These are phyloP conservation scores for Miichthys miiuy DNA, from an alignment of 2,797 vertebrate genomes.

Conservation along the genomic window DNA sequence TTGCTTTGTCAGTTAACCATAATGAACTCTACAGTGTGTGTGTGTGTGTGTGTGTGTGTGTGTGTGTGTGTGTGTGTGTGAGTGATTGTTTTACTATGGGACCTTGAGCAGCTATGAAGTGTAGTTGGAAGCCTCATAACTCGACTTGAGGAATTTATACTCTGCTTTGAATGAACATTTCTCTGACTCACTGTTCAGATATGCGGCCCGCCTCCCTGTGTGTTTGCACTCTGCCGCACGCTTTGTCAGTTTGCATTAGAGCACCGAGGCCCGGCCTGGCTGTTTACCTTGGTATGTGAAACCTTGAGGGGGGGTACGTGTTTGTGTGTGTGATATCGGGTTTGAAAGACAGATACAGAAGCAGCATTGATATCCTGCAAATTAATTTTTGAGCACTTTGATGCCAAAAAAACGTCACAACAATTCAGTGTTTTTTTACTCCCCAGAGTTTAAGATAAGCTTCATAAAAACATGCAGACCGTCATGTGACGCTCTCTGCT, in stretches of 20 bases:
- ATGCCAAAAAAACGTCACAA: constrained; percentile 10
- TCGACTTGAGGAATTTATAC: constrained; percentile 72
- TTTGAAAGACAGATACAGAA: constrained; percentile 5
- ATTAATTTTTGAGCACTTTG: constrained; percentile 28
- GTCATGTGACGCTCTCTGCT: constrained; percentile 34
- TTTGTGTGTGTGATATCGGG: background rate
- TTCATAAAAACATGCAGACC: constrained; percentile 41
- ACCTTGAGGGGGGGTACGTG: constrained; percentile 5
- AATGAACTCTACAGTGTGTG: background rate
- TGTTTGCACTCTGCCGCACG: constrained; percentile 69
- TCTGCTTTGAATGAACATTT: constrained; percentile 59
- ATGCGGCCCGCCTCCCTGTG: constrained; percentile 67
- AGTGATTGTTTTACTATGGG: constrained; percentile 29
- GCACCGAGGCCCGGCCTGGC: constrained; percentile 33
- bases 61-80: background rate
- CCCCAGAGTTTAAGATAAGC: constrained; percentile 35
- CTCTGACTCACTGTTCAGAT: constrained; percentile 78
- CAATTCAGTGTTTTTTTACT: constrained; percentile 13
- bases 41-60: constrained; percentile 1
- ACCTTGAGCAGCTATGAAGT: constrained; percentile 60
- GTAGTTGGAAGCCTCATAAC: constrained; percentile 61
- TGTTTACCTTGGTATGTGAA: constrained; percentile 67
- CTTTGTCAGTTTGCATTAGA: constrained; percentile 75
- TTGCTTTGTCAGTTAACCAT: constrained; percentile 37
- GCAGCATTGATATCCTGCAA: background rate